phyloP scores from a whole-genome alignment of 1,140 invertebrate species.

The Achatina immaculata region DNA sequence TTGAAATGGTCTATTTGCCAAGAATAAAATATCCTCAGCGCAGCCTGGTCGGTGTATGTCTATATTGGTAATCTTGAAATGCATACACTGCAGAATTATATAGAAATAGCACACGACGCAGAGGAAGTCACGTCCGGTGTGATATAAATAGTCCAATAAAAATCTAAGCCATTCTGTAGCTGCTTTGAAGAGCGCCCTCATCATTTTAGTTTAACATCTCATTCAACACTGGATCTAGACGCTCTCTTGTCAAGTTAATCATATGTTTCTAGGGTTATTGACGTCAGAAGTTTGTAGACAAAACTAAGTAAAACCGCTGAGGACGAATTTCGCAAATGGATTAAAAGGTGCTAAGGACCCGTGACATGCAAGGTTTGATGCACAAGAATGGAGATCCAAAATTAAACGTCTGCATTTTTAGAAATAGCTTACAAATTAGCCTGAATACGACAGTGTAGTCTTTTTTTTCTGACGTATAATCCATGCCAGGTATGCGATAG shows the following conservation, averaged over 20 bases:
- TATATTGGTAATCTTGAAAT: too few relatives aligned
- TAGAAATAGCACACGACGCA: background rate
- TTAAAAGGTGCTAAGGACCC: background rate
- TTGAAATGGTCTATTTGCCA: too few relatives aligned
- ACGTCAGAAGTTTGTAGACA: background rate
- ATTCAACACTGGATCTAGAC: background rate
- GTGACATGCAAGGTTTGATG: background rate
- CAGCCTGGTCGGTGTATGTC: too few relatives aligned
- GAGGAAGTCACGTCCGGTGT: conserved; percentile 1
- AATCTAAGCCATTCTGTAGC: background rate
- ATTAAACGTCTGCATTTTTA: background rate
- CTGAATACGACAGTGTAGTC: background rate
- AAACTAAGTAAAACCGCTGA: background rate
- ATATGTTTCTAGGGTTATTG: background rate
- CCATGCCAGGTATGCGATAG: background rate
- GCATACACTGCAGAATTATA: too few relatives aligned
- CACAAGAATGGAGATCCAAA: background rate
- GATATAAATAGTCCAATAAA: background rate
- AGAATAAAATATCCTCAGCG: too few relatives aligned
- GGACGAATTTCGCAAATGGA: background rate
- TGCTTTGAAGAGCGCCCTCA: background rate
- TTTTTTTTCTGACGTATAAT: background rate
- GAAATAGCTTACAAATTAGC: background rate
- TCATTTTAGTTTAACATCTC: background rate
- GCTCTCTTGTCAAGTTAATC: background rate